Percentiles rank a stretch among this genome's conserved stretches.
Conservation (phyloP, 2,113 vertebrate genomes). For the Hydropotes inermis region DNA sequence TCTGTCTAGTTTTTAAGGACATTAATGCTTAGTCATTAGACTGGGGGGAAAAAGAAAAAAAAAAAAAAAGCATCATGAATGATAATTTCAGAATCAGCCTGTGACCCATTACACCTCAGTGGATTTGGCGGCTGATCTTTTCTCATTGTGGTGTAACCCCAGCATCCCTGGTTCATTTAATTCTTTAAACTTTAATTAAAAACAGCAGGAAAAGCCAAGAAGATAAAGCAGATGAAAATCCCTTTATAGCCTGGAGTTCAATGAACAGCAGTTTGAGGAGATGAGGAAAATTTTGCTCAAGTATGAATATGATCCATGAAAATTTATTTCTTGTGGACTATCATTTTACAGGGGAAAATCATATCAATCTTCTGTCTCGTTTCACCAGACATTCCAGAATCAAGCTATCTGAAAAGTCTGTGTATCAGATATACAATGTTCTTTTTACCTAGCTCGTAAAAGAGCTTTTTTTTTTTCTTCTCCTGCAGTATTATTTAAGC, state of each 20-base stretch:
- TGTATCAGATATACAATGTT: background rate
- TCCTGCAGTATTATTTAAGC: background rate
- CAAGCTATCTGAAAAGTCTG: background rate
- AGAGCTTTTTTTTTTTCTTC: background rate
- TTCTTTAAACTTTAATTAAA: slow-evolving; percentile 81
- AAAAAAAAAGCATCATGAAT: slow-evolving; percentile 39
- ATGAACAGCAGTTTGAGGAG: slow-evolving; percentile 37
- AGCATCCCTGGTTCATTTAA: slow-evolving; percentile 76
- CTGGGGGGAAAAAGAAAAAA: background rate
- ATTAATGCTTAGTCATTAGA: slow-evolving; percentile 67
- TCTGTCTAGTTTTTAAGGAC: slow-evolving; percentile 54
- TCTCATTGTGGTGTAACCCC: slow-evolving; percentile 70
- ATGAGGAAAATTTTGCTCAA: background rate
- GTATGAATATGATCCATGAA: slow-evolving; percentile 55
- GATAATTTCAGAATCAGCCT: slow-evolving; percentile 70
- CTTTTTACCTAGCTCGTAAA: background rate
- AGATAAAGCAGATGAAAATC: slow-evolving; percentile 75
- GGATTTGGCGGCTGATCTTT: slow-evolving; percentile 68
- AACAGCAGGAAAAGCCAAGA: slow-evolving; percentile 74
- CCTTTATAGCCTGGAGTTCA: slow-evolving; percentile 61
- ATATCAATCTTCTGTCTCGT: slow-evolving; percentile 28
- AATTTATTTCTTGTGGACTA: slow-evolving; percentile 48
- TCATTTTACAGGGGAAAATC: background rate
- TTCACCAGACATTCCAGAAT: background rate
- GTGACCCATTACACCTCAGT: slow-evolving; percentile 53